These are phyloP conservation scores for Neodiprion fabricii DNA, from an alignment of 1,140 invertebrate genomes.

Conservation along the genomic window DNA sequence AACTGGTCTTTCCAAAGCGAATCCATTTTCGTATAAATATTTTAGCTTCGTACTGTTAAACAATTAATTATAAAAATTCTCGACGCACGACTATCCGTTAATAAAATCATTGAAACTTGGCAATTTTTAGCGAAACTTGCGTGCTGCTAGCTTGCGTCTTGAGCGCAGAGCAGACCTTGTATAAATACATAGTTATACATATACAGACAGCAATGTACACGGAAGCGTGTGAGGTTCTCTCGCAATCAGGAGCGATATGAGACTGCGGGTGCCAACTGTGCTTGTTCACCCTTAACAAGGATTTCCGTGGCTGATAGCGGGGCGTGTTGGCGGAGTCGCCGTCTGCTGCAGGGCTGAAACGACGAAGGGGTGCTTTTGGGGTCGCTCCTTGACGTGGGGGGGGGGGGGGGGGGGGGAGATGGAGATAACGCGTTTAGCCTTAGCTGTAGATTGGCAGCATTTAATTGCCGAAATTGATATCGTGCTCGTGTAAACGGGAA, in stretches of 20 bases:
- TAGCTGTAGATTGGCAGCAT: conserved; percentile 41
- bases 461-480: conserved; percentile 58
- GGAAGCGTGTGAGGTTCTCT: too few species aligned
- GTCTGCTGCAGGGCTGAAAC: neutral
- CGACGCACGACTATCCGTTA: too few species aligned
- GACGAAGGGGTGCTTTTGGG: neutral
- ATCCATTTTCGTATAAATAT: too few species aligned
- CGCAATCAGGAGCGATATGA: conserved; percentile 40
- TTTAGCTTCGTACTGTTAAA: too few species aligned
- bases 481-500: neutral
- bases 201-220: too few species aligned
- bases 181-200: too few species aligned
- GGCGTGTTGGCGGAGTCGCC: neutral
- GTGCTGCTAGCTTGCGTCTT: too few species aligned
- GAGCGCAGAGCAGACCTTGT: too few species aligned
- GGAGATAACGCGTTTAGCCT: conserved; percentile 48
- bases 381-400: neutral
- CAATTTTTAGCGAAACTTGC: too few species aligned
- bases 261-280: conserved; percentile 45
- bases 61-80: too few species aligned
- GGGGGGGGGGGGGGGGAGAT: neutral
- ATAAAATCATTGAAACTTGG: too few species aligned
- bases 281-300: conserved; percentile 40
- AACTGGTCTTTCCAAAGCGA: too few species aligned
- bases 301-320: conserved; percentile 42